A percentile compares a stretch with the other conserved stretches of the same genome.
These are phyloP conservation scores for Octodon degus DNA, from an alignment of 2,113 vertebrate species.

Conservation along the genomic window DNA sequence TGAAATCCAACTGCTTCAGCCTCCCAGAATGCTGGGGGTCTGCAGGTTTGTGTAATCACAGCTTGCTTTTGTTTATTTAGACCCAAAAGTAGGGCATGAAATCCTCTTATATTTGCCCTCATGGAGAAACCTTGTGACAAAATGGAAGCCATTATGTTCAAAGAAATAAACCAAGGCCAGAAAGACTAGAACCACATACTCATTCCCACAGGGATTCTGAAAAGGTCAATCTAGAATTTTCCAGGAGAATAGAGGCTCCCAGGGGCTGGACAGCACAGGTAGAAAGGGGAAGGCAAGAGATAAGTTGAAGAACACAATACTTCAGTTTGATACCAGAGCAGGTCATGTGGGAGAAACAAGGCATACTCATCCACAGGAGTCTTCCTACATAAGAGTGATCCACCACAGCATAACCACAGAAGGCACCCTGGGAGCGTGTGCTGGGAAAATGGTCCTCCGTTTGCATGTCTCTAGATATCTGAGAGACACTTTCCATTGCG, in stretches of 20 bases:
- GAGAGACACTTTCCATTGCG: not conserved
- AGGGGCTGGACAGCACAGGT: too few relatives aligned
- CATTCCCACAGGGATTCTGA: not conserved
- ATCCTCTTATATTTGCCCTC: not conserved
- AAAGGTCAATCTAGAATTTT: not conserved
- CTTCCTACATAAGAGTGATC: not conserved
- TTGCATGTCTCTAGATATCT: not conserved
- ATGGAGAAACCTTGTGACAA: too few relatives aligned
- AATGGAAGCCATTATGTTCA: not conserved
- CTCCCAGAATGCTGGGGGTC: not conserved
- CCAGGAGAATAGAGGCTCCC: not conserved
- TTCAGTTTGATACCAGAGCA: not conserved
- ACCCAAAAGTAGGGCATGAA: not conserved
- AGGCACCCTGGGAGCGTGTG: fast-evolving
- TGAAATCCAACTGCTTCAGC: not conserved
- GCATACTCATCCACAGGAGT: not conserved
- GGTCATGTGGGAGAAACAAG: not conserved
- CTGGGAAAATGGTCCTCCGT: not conserved
- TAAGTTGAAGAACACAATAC: fast-evolving
- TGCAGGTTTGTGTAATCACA: not conserved
- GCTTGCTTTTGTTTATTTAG: not conserved
- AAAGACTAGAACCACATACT: not conserved
- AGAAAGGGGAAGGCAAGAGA: not conserved
- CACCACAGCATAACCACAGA: not conserved
- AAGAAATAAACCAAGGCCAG: not conserved